phyloP scores from a whole-genome alignment of 2,888 invertebrate genomes.

The Helobdella robusta region DNA sequence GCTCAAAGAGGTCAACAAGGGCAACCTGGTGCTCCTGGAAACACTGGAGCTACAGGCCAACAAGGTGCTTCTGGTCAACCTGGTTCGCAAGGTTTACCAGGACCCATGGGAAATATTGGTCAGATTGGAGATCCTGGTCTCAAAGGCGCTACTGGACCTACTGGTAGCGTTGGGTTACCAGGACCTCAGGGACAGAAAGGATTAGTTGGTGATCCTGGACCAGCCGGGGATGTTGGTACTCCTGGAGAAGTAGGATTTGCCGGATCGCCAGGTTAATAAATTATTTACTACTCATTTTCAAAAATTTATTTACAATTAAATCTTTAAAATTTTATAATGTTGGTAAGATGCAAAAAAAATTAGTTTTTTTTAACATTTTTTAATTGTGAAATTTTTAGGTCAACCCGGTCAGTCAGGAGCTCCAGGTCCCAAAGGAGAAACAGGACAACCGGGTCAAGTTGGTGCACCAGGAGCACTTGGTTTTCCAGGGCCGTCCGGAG shows the following conservation, averaged over 20 bases:
- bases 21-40: conserved; percentile 24
- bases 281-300: too few relatives aligned
- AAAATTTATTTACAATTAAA: too few relatives aligned
- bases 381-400: too few relatives aligned
- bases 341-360: too few relatives aligned
- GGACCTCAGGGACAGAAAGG: conserved; percentile 32
- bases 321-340: too few relatives aligned
- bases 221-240: conserved; percentile 28
- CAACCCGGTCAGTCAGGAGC: conserved; percentile 26
- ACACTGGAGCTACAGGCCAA: conserved; percentile 24
- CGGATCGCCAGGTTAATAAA: neutral
- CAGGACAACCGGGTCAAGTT: conserved; percentile 27
- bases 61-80: conserved; percentile 54
- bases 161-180: conserved; percentile 29
- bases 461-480: conserved; percentile 29
- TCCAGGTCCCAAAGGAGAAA: conserved; percentile 27
- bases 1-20: conserved; percentile 29
- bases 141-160: conserved; percentile 24
- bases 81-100: conserved; percentile 25
- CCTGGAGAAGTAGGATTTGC: conserved; percentile 20
- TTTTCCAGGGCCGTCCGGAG: conserved; percentile 21
- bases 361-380: too few relatives aligned
- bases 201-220: conserved; percentile 28
- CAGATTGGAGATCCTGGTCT: conserved; percentile 5
- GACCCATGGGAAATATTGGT: conserved; percentile 23